Conservation (phyloP, 2,113 vertebrate species). For the Pachycephala philippinensis region DNA sequence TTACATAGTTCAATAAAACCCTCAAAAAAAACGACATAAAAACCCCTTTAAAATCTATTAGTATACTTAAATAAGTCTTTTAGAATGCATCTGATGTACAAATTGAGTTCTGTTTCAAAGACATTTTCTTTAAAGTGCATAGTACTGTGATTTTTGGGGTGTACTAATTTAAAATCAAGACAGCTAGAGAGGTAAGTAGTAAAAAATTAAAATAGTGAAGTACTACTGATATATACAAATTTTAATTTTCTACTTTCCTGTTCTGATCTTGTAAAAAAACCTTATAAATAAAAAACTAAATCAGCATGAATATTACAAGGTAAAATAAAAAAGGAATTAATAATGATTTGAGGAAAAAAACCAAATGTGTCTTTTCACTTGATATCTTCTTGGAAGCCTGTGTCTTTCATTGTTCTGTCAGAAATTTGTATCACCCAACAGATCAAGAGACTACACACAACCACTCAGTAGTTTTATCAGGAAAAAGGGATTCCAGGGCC, state of each 20-base stretch:
- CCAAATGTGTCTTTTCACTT: fast-evolving
- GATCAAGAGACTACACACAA: neutral
- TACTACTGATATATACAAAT: neutral
- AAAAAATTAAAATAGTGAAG: neutral
- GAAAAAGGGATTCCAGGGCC: neutral
- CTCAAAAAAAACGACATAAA: neutral
- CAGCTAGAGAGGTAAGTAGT: neutral
- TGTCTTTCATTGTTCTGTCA: neutral
- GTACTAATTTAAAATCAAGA: neutral
- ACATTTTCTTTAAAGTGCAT: neutral
- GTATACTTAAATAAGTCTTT: neutral
- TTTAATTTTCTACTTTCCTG: neutral
- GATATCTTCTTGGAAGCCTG: neutral
- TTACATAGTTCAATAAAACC: neutral
- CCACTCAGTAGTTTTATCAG: neutral
- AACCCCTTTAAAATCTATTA: neutral
- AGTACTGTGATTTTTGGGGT: neutral
- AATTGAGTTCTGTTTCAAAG: neutral
- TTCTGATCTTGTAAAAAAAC: neutral
- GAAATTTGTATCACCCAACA: neutral
- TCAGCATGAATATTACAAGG: neutral
- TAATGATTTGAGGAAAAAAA: neutral
- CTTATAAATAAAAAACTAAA: neutral
- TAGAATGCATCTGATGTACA: neutral
- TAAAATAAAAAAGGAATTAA: neutral